Evolutionary conservation across 2,113 vertebrate species (phyloP).

Genomic region (Perognathus longimembris): DNA sequence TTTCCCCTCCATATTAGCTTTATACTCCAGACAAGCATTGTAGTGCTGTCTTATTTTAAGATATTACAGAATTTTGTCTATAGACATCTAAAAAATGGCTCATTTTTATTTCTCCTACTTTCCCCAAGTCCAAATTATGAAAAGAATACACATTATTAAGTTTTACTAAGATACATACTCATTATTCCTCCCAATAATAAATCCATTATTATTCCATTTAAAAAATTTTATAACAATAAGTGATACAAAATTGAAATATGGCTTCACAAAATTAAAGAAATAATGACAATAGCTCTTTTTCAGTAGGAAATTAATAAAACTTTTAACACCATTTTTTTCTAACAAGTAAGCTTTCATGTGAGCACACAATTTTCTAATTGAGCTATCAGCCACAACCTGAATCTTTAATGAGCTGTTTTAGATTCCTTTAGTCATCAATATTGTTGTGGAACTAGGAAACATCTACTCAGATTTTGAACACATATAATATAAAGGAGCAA

Average conservation of each 20-base stretch:
- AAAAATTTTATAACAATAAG: neutral
- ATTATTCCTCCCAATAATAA: neutral
- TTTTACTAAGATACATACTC: neutral
- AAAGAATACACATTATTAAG: neutral
- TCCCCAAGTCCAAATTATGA: constrained; percentile 25
- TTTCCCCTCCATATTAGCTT: neutral
- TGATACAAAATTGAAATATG: constrained; percentile 23
- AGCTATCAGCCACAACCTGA: neutral
- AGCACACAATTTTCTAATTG: neutral
- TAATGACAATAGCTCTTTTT: neutral
- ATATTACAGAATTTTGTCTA: constrained; percentile 29
- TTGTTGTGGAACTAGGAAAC: neutral
- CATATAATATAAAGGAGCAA: neutral
- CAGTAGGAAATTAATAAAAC: constrained; percentile 1
- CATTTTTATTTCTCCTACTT: neutral
- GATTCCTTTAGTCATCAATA: neutral
- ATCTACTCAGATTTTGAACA: neutral
- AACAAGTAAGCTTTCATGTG: neutral
- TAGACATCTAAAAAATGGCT: constrained; percentile 29
- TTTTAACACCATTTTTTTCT: neutral
- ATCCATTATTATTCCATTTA: neutral
- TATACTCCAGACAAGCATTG: neutral
- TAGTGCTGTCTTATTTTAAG: constrained; percentile 20
- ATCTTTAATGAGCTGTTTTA: neutral
- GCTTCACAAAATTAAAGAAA: constrained; percentile 19